Base-by-base conservation (phyloP, 1,140 invertebrate genomes). In the Euschistus heros region DNA sequence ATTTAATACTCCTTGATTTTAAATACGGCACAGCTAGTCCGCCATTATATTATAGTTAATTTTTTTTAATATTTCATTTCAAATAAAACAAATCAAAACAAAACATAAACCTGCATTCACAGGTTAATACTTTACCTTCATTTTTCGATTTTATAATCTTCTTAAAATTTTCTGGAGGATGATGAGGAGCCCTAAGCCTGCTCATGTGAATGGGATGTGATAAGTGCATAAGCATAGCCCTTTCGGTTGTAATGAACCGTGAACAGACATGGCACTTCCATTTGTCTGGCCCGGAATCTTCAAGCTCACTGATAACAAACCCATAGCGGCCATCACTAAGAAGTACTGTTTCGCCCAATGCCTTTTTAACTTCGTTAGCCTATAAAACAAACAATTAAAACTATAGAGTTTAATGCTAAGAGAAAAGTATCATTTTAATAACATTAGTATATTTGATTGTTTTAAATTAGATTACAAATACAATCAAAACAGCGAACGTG, bases 261-360 rank as follows among this genome's bases (percentile, higher is more conserved):
- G 37, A 18, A 59, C 65, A 66, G 24, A 66, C 26, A 20, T 66
- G 65, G 59, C 65, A 66, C 27, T 62, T 26, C 65, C 65, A 66
- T 22, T 52, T 52, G n/a, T 47, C 37, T 4, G 10, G 57, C 2
- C 65, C 65, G 17, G 13, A 3, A 37, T 27, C 33, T 13, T 42
- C 20, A 14, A 62, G 17, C 59, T 66, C 65, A n/a, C 24, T 66
- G 46, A 66, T 44, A n/a, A 66, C 37, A 22, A 30, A 62, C 8
- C 65, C 65, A 24, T 18, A 18, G 6, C 65, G 33, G 2, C 65
- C 65, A 62, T 66, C 65, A 44, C 54, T 52, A 14, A 66, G 37
- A 20, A 17, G 42, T 14, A 66, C 65, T 2, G 57, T 62, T 54
- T 66, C 57, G 15, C 33, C 22, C 5, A 66, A 52, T 13, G 65